These are phyloP conservation scores for roundworm (Caenorhabditis elegans) DNA, from an alignment of 1,140 invertebrate species.

Conservation along the genomic window DNA sequence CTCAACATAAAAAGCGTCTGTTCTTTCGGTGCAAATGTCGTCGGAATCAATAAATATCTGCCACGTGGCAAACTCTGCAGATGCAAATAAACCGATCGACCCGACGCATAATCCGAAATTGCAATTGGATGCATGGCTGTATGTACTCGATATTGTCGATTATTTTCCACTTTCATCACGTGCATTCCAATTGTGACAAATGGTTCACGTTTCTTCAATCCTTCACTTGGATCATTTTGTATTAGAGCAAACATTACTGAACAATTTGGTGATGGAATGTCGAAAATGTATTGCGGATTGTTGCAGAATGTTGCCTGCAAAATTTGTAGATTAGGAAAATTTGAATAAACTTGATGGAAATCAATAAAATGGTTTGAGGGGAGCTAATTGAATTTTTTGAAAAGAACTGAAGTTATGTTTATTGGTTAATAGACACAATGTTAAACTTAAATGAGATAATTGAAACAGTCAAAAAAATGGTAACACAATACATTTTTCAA, in stretches of 20 bases:
- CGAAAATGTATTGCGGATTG: constrained; percentile 56
- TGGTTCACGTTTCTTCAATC: constrained; percentile 56
- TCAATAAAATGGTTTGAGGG: too few relatives aligned
- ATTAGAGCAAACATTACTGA: constrained; percentile 63
- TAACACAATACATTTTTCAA: too few relatives aligned
- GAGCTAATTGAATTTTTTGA: too few relatives aligned
- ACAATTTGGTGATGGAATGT: constrained; percentile 19
- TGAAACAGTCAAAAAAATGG: too few relatives aligned
- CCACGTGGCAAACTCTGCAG: constrained; percentile 17
- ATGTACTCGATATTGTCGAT: constrained; percentile 59
- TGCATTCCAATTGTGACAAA: constrained; percentile 65
- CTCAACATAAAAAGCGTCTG: constrained; percentile 61
- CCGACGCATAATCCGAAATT: constrained; percentile 57
- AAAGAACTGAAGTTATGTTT: too few relatives aligned
- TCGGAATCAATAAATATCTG: constrained; percentile 61
- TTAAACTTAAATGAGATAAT: too few relatives aligned
- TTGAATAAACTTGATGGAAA: too few relatives aligned
- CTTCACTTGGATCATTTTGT: constrained; percentile 55
- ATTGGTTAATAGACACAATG: too few relatives aligned
- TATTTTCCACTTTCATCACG: constrained; percentile 63
- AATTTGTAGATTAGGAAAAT: too few relatives aligned
- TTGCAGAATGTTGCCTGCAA: constrained; percentile 58
- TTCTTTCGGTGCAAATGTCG: constrained; percentile 63
- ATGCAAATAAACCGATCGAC: constrained; percentile 55
- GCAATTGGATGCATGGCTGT: constrained; percentile 57